Base-by-base conservation (phyloP, 2,797 vertebrate species). In the Chlorospingus flavigularis region DNA sequence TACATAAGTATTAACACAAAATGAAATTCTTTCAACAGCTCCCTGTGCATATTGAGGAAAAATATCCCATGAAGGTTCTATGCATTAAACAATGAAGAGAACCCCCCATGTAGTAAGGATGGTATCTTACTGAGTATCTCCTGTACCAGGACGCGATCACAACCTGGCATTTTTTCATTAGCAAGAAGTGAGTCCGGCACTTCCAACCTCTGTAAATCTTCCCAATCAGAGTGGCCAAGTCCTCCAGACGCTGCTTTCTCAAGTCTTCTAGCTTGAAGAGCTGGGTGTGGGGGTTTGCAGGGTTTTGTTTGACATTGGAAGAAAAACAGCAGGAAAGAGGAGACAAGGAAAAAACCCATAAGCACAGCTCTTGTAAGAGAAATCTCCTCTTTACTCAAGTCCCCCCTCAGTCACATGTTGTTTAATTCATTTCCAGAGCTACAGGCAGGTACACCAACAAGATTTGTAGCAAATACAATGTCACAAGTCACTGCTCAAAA, bases 161-260 rank as follows among this genome's bases (percentile, higher is more conserved):
- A 30, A 99, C 97, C 96, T 99, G 99, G 96, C 99, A 99, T 90
- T 97, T 98, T 23, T 99, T 99, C 98, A 99, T 98, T 50, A 99
- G 97, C 95, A 99, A 96, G 96, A 99, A 99, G 67, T 95, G 98
- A 15, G 97, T 98, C 78, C 99, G 99, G 82, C 98, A 98, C 94
- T 99, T 99, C 99, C 99, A 99, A 4, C 99, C 99, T 13, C 99
- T 98, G 94, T 99, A 99, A 97, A 99, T 99, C 98, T 99, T 99
- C 97, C 98, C 99, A 95, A 99, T 99, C 48, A 99, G 98, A 1
- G 99, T 98, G 81, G 99, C 99, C 91, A 99, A 97, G 95, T 99
- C 98, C 85, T 99, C 98, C 65, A 99, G 97, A 33, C 99, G 98
- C 43, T 98, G 98, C 94, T 98, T 99, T 91, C 99, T 98, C 90